Conservation (phyloP, 2,797 vertebrate species). For the Brotogeris chrysoptera region DNA sequence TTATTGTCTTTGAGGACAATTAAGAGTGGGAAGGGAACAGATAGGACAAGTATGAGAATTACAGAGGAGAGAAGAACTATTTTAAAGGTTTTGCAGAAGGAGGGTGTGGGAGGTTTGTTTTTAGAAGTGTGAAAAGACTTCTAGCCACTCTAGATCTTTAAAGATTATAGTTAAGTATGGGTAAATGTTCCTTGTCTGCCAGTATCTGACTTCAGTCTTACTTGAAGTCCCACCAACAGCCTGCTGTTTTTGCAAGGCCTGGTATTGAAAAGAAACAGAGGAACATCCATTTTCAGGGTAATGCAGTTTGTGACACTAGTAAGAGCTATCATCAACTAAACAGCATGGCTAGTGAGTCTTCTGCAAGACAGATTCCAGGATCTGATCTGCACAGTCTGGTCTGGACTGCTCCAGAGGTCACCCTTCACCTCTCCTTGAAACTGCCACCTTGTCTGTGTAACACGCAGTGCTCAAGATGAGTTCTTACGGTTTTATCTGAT, state of each 20-base stretch:
- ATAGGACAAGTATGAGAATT: neutral
- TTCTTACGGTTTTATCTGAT: neutral
- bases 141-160: neutral
- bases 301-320: neutral
- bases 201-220: neutral
- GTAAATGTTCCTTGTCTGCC: neutral
- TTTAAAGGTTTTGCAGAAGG: slow-evolving; percentile 16
- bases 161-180: neutral
- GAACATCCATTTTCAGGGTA: neutral
- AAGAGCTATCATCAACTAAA: neutral
- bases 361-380: neutral
- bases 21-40: neutral
- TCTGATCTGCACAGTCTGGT: neutral
- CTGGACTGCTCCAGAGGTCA: neutral
- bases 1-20: neutral
- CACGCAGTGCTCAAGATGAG: neutral
- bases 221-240: neutral
- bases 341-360: neutral
- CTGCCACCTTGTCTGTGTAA: neutral
- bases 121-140: neutral
- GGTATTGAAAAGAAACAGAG: neutral
- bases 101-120: slow-evolving; percentile 10
- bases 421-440: neutral
- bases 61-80: neutral
- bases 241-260: neutral